Conservation (phyloP, 2,797 vertebrate genomes). For the Nasua narica region DNA sequence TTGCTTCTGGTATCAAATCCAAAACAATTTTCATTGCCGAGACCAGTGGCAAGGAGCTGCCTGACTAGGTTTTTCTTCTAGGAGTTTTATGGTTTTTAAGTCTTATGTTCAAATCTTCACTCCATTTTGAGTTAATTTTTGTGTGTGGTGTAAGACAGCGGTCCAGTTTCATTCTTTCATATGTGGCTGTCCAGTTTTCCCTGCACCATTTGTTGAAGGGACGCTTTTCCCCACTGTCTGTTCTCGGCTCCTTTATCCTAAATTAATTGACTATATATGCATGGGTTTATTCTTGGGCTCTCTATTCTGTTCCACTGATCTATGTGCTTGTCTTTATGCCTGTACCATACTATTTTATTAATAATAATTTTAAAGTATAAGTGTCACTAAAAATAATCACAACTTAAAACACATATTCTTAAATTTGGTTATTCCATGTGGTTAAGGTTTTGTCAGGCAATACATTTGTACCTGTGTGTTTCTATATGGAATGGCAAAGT, state of each 20-base stretch:
- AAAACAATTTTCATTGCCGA: not conserved
- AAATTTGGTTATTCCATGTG: not conserved
- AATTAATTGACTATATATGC: not conserved
- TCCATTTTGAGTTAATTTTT: not conserved
- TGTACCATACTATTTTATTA: not conserved
- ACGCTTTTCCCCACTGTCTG: not conserved
- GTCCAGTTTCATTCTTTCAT: not conserved
- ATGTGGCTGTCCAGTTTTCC: not conserved
- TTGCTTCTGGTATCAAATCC: not conserved
- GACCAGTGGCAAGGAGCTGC: not conserved
- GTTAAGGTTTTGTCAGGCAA: not conserved
- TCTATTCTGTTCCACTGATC: not conserved
- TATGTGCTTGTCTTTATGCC: not conserved
- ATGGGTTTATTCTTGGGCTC: not conserved
- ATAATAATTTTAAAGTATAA: not conserved
- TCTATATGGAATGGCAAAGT: not conserved
- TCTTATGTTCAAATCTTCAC: not conserved
- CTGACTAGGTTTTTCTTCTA: not conserved
- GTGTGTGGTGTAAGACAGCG: not conserved
- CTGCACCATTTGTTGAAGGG: not conserved
- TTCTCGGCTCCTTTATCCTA: not conserved
- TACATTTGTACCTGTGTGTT: not conserved
- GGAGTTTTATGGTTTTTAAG: not conserved
- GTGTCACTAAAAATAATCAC: not conserved
- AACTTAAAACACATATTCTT: not conserved